These are phyloP conservation scores for Urocitellus parryii DNA, from an alignment of 2,113 vertebrate species.

Conservation along the genomic window DNA sequence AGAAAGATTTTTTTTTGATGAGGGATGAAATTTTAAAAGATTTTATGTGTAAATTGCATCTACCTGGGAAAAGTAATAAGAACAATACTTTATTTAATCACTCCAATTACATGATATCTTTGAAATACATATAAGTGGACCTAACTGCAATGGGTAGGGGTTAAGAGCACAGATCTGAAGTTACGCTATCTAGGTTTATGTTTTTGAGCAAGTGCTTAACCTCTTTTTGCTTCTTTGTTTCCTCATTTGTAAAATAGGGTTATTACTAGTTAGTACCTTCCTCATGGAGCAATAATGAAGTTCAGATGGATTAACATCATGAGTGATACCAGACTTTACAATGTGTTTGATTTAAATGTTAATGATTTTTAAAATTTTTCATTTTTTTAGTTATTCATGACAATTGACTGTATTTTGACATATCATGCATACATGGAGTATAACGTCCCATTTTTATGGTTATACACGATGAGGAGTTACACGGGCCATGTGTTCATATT, in stretches of 20 bases:
- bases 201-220: not conserved
- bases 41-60: not conserved
- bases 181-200: not conserved
- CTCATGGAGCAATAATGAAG: not conserved
- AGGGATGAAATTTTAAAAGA: not conserved
- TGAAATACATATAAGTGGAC: not conserved
- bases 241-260: not conserved
- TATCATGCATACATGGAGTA: too few species aligned
- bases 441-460: too few species aligned
- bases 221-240: not conserved
- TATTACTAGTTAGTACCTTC: not conserved
- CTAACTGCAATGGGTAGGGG: not conserved
- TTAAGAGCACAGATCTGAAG: not conserved
- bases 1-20: not conserved
- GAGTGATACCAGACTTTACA: not conserved
- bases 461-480: too few species aligned
- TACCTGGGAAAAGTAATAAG: not conserved
- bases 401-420: too few species aligned
- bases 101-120: not conserved
- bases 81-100: not conserved
- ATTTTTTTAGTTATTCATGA: too few species aligned
- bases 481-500: too few species aligned
- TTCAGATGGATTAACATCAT: constrained; percentile 10
- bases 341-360: not conserved
- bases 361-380: not conserved